Conservation (phyloP, 2,888 invertebrate species). For the Theristus sp. region DNA sequence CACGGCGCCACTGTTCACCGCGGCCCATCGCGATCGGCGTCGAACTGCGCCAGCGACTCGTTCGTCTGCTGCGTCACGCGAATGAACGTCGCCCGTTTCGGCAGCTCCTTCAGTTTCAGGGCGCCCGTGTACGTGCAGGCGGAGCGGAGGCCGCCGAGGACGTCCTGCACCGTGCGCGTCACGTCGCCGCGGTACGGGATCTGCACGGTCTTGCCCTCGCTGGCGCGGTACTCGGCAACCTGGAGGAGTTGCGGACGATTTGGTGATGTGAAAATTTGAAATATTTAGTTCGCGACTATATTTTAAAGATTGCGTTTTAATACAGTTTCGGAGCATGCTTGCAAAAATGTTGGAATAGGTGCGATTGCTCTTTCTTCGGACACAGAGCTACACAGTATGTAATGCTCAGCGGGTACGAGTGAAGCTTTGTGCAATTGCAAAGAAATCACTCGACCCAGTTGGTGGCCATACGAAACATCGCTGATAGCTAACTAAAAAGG, state of each 20-base stretch:
- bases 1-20: too few relatives aligned
- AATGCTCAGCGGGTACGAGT: background rate
- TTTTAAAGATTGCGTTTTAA: too few relatives aligned
- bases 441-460: too few relatives aligned
- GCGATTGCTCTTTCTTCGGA: too few relatives aligned
- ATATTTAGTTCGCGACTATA: too few relatives aligned
- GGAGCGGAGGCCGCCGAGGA: conserved; percentile 42
- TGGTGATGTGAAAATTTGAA: background rate
- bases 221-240: conserved; percentile 56
- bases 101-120: conserved; percentile 54
- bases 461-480: background rate
- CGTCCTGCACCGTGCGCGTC: conserved; percentile 52
- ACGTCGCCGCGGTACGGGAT: conserved; percentile 69
- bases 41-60: conserved; percentile 39
- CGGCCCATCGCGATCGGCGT: background rate
- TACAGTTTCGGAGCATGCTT: too few relatives aligned
- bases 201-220: conserved; percentile 64
- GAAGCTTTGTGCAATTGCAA: too few relatives aligned
- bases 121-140: conserved; percentile 85
- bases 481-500: background rate
- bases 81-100: conserved; percentile 71
- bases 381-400: background rate
- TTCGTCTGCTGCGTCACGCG: conserved; percentile 74
- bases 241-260: background rate
- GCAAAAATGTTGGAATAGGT: too few relatives aligned